Conservation (phyloP, 2,888 invertebrate species). For the Blastobasis lacticolella region DNA sequence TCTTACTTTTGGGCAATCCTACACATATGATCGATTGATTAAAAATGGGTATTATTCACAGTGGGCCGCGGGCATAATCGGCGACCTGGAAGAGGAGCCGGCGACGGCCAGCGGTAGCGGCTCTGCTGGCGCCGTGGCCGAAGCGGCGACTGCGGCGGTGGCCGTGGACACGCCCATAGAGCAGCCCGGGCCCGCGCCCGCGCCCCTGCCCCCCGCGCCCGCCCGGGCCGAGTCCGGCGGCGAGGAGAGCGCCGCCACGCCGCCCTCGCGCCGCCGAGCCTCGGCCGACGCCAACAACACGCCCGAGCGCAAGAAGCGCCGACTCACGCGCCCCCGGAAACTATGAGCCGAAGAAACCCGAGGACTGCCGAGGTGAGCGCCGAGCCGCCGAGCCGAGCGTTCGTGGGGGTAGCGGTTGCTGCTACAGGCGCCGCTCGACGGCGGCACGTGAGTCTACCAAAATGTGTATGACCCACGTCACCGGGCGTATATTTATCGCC, state of each 20-base stretch:
- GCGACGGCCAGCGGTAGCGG: constrained; percentile 21
- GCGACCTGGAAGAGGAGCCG: constrained; percentile 28
- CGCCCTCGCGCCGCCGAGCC: constrained; percentile 52
- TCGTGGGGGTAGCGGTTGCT: too few relatives aligned
- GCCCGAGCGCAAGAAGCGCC: constrained; percentile 65
- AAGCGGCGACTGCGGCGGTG: constrained; percentile 15
- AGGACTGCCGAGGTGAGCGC: too few relatives aligned
- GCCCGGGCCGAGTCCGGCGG: constrained; percentile 5
- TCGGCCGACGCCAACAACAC: constrained; percentile 46
- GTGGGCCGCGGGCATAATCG: constrained; percentile 49
- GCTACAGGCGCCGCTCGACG: too few relatives aligned
- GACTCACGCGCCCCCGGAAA: constrained; percentile 63
- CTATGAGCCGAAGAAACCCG: constrained; percentile 29
- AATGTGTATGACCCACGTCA: too few relatives aligned
- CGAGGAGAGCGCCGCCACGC: constrained; percentile 24
- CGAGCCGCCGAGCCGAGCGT: too few relatives aligned
- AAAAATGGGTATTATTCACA: constrained; percentile 14
- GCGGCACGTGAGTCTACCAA: too few relatives aligned
- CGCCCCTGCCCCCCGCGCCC: constrained; percentile 8
- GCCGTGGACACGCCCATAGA: constrained; percentile 10
- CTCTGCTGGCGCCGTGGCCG: constrained; percentile 15
- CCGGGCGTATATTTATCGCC: too few relatives aligned
- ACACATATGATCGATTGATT: too few relatives aligned
- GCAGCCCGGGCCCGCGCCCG: constrained; percentile 12
- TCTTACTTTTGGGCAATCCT: too few relatives aligned